phyloP scores from a whole-genome alignment of 1,140 invertebrate species.

The Cydia strobilella region DNA sequence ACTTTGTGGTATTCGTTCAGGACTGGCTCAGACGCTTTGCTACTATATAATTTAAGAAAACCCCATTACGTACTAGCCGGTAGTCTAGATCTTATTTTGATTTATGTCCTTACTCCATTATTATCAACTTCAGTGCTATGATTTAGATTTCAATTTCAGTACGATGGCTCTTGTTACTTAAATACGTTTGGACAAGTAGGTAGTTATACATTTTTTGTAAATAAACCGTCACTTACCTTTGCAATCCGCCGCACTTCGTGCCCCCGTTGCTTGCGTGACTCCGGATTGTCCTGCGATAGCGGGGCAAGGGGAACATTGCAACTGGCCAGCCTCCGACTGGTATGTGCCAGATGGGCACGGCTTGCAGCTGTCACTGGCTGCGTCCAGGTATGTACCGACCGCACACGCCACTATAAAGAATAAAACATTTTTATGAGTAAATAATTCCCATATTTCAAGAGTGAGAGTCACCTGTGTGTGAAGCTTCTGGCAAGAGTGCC shows the following conservation, averaged over 20 bases:
- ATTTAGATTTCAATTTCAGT: not conserved
- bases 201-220: not conserved
- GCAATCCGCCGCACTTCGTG: slow-evolving; percentile 93
- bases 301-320: slow-evolving; percentile 93
- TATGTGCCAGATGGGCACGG: slow-evolving; percentile 95
- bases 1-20: too few species aligned
- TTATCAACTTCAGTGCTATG: not conserved
- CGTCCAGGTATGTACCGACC: slow-evolving; percentile 93
- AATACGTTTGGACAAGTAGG: not conserved
- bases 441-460: not conserved
- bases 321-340: slow-evolving; percentile 95
- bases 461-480: not conserved
- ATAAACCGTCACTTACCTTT: slow-evolving; percentile 82
- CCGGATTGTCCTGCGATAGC: slow-evolving; percentile 91
- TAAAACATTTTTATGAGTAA: slow-evolving; percentile 12
- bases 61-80: too few species aligned
- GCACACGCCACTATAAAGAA: slow-evolving; percentile 92
- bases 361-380: slow-evolving; percentile 87
- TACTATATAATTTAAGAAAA: too few species aligned
- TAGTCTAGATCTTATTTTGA: too few species aligned
- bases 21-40: too few species aligned
- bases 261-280: slow-evolving; percentile 92
- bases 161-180: not conserved
- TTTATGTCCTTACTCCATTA: too few species aligned
- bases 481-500: not conserved